Conservation (phyloP, 1,140 invertebrate genomes). For the Heliconius congener region DNA sequence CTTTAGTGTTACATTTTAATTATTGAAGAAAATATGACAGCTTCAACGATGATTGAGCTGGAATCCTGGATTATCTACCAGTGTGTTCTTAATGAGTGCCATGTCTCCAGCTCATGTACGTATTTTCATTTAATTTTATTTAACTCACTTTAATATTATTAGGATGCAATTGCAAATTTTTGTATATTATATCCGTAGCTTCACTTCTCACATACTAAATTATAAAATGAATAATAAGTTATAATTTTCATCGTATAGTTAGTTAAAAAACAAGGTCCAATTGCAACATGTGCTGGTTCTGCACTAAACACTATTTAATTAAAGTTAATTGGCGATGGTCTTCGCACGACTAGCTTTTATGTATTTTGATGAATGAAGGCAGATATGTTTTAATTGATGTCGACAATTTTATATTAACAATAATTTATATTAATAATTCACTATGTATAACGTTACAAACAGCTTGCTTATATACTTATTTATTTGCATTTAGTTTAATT, state of each 20-base stretch:
- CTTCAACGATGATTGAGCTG: constrained; percentile 82
- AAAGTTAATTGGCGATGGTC: constrained; percentile 48
- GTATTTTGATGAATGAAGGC: constrained; percentile 1
- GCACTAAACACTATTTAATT: constrained; percentile 41
- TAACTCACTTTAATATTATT: background rate
- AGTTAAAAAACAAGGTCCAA: constrained; percentile 9
- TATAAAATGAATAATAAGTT: background rate
- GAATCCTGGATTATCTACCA: constrained; percentile 85
- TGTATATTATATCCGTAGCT: too few relatives aligned
- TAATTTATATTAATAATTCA: background rate
- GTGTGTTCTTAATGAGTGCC: constrained; percentile 83
- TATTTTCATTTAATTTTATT: constrained; percentile 46
- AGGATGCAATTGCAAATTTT: too few relatives aligned
- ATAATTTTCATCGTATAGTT: background rate
- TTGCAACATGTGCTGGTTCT: constrained; percentile 25
- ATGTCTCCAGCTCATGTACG: constrained; percentile 83
- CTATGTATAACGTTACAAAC: background rate
- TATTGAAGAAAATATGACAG: constrained; percentile 75
- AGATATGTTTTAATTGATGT: background rate
- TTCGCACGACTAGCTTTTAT: constrained; percentile 23
- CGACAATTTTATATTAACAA: background rate
- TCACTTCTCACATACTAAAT: background rate
- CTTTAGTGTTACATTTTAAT: constrained; percentile 40
- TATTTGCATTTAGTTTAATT: too few relatives aligned
- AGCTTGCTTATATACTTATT: too few relatives aligned